Evolutionary conservation across 1,140 invertebrate genomes (phyloP).

Genomic region (Microplitis demolitor): DNA sequence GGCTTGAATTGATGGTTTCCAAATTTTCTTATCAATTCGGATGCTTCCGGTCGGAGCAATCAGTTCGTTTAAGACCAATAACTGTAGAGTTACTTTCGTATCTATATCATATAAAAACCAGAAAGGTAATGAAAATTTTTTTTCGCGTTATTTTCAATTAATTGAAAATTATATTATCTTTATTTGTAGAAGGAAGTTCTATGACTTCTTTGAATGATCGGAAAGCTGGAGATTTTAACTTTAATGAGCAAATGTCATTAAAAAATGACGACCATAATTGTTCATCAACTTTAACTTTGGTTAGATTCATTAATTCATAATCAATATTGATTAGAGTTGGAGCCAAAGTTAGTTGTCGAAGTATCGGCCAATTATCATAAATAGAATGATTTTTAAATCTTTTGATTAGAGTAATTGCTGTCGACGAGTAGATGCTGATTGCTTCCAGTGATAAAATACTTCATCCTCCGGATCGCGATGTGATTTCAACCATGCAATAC

Average conservation of each 20-base stretch:
- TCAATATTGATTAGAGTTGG: background rate
- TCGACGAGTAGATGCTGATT: background rate
- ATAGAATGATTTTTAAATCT: too few species aligned
- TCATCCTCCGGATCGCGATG: background rate
- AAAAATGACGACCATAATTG: background rate
- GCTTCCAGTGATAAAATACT: background rate
- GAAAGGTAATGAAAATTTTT: background rate
- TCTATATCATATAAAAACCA: background rate
- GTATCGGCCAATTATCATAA: background rate
- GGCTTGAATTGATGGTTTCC: background rate
- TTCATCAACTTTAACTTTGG: background rate
- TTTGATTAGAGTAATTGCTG: background rate
- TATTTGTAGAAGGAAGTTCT: background rate
- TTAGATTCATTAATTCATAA: background rate
- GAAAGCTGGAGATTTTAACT: background rate
- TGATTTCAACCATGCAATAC: background rate
- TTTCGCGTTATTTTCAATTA: background rate
- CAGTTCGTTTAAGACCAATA: background rate
- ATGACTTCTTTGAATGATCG: background rate
- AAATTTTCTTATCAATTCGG: background rate
- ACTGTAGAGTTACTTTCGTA: background rate
- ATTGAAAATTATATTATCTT: background rate
- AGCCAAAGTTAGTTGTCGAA: background rate
- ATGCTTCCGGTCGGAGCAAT: background rate
- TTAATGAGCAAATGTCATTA: background rate